phyloP scores from a whole-genome alignment of 2,888 invertebrate species.

The Napeogenes inachia region DNA sequence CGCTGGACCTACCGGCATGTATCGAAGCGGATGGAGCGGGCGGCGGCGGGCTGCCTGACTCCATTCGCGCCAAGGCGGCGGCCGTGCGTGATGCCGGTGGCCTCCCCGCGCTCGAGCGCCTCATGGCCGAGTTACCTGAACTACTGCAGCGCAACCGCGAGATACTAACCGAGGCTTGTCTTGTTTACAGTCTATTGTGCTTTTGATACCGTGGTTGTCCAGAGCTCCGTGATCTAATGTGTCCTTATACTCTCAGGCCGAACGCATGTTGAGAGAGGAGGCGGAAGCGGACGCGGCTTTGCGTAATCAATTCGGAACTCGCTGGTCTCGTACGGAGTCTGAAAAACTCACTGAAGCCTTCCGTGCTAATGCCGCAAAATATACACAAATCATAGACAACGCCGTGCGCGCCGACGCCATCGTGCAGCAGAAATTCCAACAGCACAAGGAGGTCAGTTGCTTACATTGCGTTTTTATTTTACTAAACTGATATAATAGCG shows the following conservation, averaged over 20 bases:
- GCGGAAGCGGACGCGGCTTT: constrained; percentile 92
- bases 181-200: constrained; percentile 29
- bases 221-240: too few species aligned
- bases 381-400: constrained; percentile 93
- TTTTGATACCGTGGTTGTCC: too few species aligned
- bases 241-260: constrained; percentile 69
- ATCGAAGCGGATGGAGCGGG: constrained; percentile 88
- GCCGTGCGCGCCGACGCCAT: constrained; percentile 89
- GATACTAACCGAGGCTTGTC: constrained; percentile 91
- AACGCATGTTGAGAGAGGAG: constrained; percentile 92
- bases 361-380: constrained; percentile 92
- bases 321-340: constrained; percentile 94
- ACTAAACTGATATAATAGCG: neutral
- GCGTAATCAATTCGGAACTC: constrained; percentile 92
- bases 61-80: constrained; percentile 90
- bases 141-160: constrained; percentile 90
- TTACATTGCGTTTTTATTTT: neutral
- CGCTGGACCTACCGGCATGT: constrained; percentile 97
- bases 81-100: constrained; percentile 88
- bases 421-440: constrained; percentile 91
- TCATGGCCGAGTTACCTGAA: constrained; percentile 93
- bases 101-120: constrained; percentile 80
- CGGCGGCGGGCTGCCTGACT: constrained; percentile 88
- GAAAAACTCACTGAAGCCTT: constrained; percentile 93
- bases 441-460: constrained; percentile 76